These are phyloP conservation scores for Rattus norvegicus DNA, from an alignment of 2,113 vertebrate genomes.

Conservation along the genomic window DNA sequence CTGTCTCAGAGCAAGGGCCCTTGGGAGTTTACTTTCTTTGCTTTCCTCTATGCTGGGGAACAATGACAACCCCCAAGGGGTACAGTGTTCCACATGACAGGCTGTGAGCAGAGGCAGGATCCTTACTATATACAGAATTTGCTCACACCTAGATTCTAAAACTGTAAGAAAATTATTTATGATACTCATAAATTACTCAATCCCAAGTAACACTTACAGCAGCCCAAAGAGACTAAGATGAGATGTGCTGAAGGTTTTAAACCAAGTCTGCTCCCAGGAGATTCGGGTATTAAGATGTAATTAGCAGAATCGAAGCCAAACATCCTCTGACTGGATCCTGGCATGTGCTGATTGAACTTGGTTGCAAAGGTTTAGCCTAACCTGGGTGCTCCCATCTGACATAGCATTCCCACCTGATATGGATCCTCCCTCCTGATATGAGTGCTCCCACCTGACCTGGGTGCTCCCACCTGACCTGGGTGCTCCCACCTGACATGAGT, in stretches of 20 bases:
- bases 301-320: not conserved
- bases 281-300: not conserved
- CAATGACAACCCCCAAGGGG: not conserved
- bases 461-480: not conserved
- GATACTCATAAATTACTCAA: not conserved
- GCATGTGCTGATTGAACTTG: not conserved
- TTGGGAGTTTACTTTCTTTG: not conserved
- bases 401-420: not conserved
- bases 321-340: not conserved
- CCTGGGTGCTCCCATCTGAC: not conserved
- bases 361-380: conserved; percentile 27
- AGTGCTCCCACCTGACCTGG: not conserved
- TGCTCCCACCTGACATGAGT: not conserved
- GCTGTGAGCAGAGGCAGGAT: not conserved
- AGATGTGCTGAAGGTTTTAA: not conserved
- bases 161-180: not conserved
- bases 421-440: too few species aligned
- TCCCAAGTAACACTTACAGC: not conserved
- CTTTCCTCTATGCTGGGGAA: not conserved
- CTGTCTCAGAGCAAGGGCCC: not conserved
- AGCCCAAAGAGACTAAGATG: not conserved
- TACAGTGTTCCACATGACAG: not conserved
- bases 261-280: conserved; percentile 21
- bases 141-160: not conserved
- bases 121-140: not conserved